A percentile compares a stretch with the other conserved stretches of the same genome.
Evolutionary conservation across 2,888 invertebrate genomes (phyloP).

Genomic region (Stenurella melanura): DNA sequence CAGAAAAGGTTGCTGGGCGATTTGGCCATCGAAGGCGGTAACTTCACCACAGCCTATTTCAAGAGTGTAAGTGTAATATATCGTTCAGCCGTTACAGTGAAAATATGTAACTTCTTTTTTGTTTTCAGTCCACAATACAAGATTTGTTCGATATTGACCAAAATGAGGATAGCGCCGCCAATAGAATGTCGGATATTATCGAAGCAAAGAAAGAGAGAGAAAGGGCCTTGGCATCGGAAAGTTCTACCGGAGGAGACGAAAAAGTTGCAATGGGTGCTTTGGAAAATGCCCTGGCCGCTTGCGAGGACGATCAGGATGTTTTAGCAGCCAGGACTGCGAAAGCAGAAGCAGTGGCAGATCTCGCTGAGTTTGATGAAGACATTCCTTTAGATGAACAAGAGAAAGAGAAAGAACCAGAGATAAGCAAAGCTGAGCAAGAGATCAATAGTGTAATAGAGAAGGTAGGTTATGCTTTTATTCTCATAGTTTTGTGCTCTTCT

Average conservation of each 20-base stretch:
- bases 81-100: background rate
- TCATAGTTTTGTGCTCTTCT: slow-evolving; percentile 42
- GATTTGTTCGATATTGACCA: slow-evolving; percentile 91
- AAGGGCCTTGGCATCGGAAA: slow-evolving; percentile 62
- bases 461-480: slow-evolving; percentile 71
- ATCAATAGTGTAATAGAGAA: slow-evolving; percentile 83
- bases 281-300: slow-evolving; percentile 90
- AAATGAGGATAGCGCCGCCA: slow-evolving; percentile 77
- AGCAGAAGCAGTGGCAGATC: slow-evolving; percentile 91
- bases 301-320: slow-evolving; percentile 96
- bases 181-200: slow-evolving; percentile 77
- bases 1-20: slow-evolving; percentile 97
- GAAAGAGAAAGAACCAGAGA: slow-evolving; percentile 73
- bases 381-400: slow-evolving; percentile 88
- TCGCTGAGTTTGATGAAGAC: slow-evolving; percentile 97
- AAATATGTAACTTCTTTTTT: slow-evolving; percentile 11
- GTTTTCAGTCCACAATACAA: slow-evolving; percentile 87
- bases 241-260: slow-evolving; percentile 72
- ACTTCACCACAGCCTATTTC: slow-evolving; percentile 98
- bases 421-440: slow-evolving; percentile 84
- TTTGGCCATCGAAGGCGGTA: slow-evolving; percentile 98
- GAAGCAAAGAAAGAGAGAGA: slow-evolving; percentile 73
- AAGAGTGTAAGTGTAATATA: slow-evolving; percentile 80
- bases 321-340: slow-evolving; percentile 92
- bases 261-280: slow-evolving; percentile 80